Evolutionary conservation across 2,797 vertebrate genomes (phyloP).

Genomic region (Xenops minutus): DNA sequence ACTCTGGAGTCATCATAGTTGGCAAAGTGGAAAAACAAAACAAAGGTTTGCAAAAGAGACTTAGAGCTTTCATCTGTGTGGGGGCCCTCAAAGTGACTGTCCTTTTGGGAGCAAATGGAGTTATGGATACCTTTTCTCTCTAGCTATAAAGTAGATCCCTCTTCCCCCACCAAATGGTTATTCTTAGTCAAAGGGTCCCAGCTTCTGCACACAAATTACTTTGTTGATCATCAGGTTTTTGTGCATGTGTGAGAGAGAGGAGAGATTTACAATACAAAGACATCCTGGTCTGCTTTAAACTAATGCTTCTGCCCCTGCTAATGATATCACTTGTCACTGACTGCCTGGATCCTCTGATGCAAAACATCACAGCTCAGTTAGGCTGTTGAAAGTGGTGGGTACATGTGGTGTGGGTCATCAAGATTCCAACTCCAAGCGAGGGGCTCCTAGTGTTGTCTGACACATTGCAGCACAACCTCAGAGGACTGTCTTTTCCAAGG

Average conservation of each 20-base stretch:
- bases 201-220: neutral
- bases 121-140: neutral
- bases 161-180: neutral
- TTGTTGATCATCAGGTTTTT: neutral
- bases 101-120: neutral
- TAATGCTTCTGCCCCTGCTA: neutral
- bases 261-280: neutral
- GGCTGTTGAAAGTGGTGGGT: neutral
- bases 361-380: neutral
- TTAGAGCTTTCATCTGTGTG: neutral
- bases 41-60: neutral
- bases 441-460: neutral
- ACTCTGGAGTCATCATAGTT: neutral
- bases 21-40: conserved; percentile 18
- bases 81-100: neutral
- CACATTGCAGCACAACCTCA: accelerated
- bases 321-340: neutral
- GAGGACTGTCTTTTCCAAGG: neutral
- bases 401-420: accelerated
- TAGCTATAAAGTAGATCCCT: neutral
- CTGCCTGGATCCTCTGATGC: neutral
- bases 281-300: neutral
- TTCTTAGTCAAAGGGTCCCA: neutral
- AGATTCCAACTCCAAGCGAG: neutral
- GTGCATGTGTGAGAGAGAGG: neutral